Evolutionary conservation across 2,888 invertebrate genomes (phyloP).

Genomic region (Trissonchulus latispiculum): DNA sequence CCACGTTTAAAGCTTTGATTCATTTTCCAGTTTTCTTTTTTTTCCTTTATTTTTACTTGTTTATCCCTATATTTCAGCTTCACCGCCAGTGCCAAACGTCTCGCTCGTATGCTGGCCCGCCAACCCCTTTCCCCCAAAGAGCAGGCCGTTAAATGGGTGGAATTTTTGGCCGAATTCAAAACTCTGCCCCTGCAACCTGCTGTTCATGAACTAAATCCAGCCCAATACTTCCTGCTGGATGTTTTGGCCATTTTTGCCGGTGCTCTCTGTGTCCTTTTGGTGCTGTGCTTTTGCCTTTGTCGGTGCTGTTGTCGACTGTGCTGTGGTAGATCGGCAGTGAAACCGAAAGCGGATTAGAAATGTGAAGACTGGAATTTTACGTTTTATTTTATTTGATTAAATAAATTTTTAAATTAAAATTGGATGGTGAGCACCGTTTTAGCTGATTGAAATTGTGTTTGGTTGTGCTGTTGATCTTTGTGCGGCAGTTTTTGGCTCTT

Average conservation of each 20-base stretch:
- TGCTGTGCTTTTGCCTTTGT: neutral
- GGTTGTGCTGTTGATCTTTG: too few species aligned
- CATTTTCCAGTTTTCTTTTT: too few species aligned
- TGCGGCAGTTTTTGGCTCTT: too few species aligned
- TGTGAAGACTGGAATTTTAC: too few species aligned
- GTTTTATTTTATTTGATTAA: too few species aligned
- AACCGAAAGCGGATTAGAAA: slow-evolving; percentile 5
- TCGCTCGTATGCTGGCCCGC: slow-evolving; percentile 34
- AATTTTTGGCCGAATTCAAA: slow-evolving; percentile 39
- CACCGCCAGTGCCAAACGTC: slow-evolving; percentile 26
- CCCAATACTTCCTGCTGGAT: slow-evolving; percentile 41
- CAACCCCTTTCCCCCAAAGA: slow-evolving; percentile 35
- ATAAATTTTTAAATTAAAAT: too few species aligned
- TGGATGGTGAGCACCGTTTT: too few species aligned
- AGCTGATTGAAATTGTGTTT: too few species aligned
- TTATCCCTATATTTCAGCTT: too few species aligned
- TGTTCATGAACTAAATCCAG: slow-evolving; percentile 35
- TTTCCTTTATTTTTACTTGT: too few species aligned
- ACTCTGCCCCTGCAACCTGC: slow-evolving; percentile 37
- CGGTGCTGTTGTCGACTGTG: neutral
- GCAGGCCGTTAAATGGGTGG: slow-evolving; percentile 37
- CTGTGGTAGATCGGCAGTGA: neutral
- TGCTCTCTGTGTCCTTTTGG: slow-evolving; percentile 24
- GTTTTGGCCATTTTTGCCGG: slow-evolving; percentile 31
- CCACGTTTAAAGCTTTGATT: too few species aligned